Evolutionary conservation across 2,888 invertebrate species (phyloP), one percentile per base, ranked within the genome.

Genomic region (Agriopis leucophaearia): DNA sequence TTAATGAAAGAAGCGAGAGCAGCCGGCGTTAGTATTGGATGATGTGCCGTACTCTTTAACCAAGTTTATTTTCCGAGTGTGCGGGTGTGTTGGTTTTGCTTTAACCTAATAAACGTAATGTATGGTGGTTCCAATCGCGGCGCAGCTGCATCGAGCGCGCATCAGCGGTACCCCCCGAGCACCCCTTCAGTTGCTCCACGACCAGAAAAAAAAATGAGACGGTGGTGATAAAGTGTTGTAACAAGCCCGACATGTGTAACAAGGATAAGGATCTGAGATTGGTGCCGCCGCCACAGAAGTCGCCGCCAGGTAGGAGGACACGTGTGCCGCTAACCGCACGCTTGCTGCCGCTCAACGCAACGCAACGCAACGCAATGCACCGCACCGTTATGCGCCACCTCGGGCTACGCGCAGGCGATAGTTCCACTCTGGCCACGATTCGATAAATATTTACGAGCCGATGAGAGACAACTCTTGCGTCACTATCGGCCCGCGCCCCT

Each of bases 211-310:
- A 95, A 94, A 96, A 96, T 95, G 95, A 96, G 87, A 95, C 96
- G 82, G 96, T 96, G 95, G 95, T 95, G 94, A 96, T 97, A 95
- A 95, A 96, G 89, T 97, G 97, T 96, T 97, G 97, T 95, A 95
- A 96, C 90, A 94, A 96, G 86, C 94, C 78, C 81, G 92, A 95
- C 94, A 96, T 95, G 96, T 97, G 97, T 95, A 97, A 97, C 94
- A 94, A 92, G 84, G 94, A 95, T 83, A 95, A 97, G 92, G 95
- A 92, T 87, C 95, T 96, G 88, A 94, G 94, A 89, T 95, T 97
- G 88, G 95, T 95, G 88, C 94, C 94, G 88, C 95, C 97, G 87
- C 95, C 95, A 88, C 94, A 94, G 89, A 95, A 93, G 91, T 92
- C 94, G 88, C 92, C 95, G 88, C 92, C 95, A 96, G 96, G 96